Evolutionary conservation across 2,888 invertebrate species (phyloP), one percentile per base, ranked within the genome.

Genomic region (Euzophera pinguis): DNA sequence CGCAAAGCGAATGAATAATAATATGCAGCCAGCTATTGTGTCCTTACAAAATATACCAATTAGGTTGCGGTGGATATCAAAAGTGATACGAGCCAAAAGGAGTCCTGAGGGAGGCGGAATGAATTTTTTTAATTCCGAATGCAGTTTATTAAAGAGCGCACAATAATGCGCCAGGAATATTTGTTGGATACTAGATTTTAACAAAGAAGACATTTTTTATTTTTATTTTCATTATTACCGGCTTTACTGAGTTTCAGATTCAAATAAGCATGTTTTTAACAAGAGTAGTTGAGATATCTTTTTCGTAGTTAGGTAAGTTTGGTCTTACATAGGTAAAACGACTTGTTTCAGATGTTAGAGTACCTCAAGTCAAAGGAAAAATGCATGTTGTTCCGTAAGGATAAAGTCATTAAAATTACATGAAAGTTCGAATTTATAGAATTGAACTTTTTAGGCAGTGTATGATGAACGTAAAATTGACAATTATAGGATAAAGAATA

Each of bases 111-210:
- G 73, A 73, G 63, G 69, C 66, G 73, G 80, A 84, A 89, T 87
- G 88, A 88, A 84, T 83, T 82, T 66, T 89, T 89, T 89, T 89
- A 89, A 89, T 89, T 88, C 75, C 82, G 87, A 89, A 89, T 89
- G 89, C 89, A 89, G 88, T 89, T 89, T 89, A 84, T 84, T 87
- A 85, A 81, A 84, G 84, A 81, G 84, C 79, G 76, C 74, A 84
- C 84, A 85, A 88, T 85, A 85, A 81, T 73, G 73, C 72, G 71
- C 75, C 71, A 73, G 72, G 72, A 76, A 76, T 76, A 81, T 82
- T 80, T 79, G 72, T 74, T 71, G 75, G 76, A 67, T 76, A 68
- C 70, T 75, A 45, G 80, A 84, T 82, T 80, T 80, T 76, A 43
- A 87, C 83, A 88, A 86, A 87, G 82, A 5, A 5, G 83, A 80